Percentiles rank a stretch among this genome's conserved stretches.
phyloP scores from a whole-genome alignment of 2,888 invertebrate genomes.

The Mantis religiosa region DNA sequence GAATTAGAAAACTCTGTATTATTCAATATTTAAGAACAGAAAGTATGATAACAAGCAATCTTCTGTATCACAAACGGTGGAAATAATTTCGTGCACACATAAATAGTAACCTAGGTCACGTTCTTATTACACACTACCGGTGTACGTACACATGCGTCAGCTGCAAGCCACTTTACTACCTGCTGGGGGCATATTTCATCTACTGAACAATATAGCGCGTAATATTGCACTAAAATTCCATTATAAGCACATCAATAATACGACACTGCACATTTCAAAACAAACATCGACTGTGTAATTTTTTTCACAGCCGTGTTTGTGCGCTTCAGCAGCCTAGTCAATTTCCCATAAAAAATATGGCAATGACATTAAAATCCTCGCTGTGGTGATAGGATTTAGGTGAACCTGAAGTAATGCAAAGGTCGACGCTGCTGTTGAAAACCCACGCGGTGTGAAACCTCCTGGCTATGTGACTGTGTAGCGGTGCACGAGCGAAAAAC shows the following conservation, averaged over 20 bases:
- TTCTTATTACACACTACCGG: too few species aligned
- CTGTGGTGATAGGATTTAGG: neutral
- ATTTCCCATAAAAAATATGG: neutral
- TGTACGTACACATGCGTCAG: too few species aligned
- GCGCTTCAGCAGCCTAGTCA: neutral
- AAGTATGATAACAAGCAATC: too few species aligned
- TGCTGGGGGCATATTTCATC: neutral
- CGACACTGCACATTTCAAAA: neutral
- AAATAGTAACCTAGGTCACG: too few species aligned
- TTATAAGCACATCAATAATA: too few species aligned
- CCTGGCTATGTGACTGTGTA: neutral
- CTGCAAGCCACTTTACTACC: neutral
- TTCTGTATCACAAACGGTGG: too few species aligned
- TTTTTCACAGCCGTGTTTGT: neutral
- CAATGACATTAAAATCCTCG: neutral
- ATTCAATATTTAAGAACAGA: too few species aligned
- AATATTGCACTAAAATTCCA: too few species aligned
- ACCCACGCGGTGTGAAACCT: neutral
- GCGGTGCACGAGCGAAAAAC: neutral
- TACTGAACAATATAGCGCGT: neutral
- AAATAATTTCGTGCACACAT: too few species aligned
- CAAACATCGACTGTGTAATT: neutral
- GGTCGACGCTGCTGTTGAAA: neutral
- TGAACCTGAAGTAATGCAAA: neutral
- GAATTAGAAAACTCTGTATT: too few species aligned